Evolutionary conservation across 2,888 invertebrate species (phyloP).

Genomic region (Stenurella melanura): DNA sequence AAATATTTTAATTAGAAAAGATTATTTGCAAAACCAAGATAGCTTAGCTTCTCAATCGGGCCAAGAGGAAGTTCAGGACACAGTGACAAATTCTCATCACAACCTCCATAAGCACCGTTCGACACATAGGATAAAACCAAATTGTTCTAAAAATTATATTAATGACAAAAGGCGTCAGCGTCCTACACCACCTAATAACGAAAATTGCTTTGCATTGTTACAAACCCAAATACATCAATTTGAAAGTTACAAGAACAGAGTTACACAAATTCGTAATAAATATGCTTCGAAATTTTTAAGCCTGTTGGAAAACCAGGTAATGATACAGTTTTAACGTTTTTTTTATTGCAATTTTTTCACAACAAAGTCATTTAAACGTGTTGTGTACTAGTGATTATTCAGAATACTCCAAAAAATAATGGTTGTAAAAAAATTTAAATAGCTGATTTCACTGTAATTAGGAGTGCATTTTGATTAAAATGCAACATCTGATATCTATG

Average conservation of each 20-base stretch:
- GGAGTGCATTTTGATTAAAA: too few relatives aligned
- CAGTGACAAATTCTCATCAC: neutral
- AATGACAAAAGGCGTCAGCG: neutral
- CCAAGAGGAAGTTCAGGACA: slow-evolving; percentile 29
- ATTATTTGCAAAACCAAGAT: slow-evolving; percentile 15
- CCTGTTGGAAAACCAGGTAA: slow-evolving; percentile 32
- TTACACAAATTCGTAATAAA: slow-evolving; percentile 38
- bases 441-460: too few relatives aligned
- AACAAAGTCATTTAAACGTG: too few relatives aligned
- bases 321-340: neutral
- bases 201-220: neutral
- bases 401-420: too few relatives aligned
- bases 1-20: slow-evolving; percentile 36
- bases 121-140: slow-evolving; percentile 8
- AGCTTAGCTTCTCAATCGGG: slow-evolving; percentile 19
- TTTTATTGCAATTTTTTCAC: too few relatives aligned
- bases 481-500: too few relatives aligned
- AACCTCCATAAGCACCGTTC: slow-evolving; percentile 11
- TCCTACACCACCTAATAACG: neutral
- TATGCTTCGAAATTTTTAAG: slow-evolving; percentile 37
- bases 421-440: too few relatives aligned
- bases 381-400: too few relatives aligned
- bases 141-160: neutral
- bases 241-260: slow-evolving; percentile 46
- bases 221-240: slow-evolving; percentile 42